Percentiles rank a stretch among this genome's conserved stretches.
Conservation (phyloP, 2,113 vertebrate species). For the Stomatorhinus ivindoensis region DNA sequence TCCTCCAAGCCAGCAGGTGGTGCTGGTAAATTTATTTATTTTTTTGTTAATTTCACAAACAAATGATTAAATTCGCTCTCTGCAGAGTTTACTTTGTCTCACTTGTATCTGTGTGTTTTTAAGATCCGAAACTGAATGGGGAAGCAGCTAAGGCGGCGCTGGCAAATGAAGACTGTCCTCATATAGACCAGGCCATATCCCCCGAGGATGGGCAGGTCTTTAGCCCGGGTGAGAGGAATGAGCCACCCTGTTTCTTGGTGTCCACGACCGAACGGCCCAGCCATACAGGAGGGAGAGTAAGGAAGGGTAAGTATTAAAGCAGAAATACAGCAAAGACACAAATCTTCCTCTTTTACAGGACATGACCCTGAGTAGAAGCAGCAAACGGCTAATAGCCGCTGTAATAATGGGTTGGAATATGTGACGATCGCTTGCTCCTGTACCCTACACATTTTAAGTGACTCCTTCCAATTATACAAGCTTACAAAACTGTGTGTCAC, state of each 20-base stretch:
- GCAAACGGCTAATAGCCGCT: not conserved
- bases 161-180: slow-evolving; percentile 90
- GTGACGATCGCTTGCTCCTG: not conserved
- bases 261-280: slow-evolving; percentile 78
- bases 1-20: not conserved
- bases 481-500: slow-evolving; percentile 11
- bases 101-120: slow-evolving; percentile 73
- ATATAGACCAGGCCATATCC: slow-evolving; percentile 88
- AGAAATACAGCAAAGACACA: not conserved
- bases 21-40: not conserved
- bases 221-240: slow-evolving; percentile 71
- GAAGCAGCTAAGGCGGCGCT: slow-evolving; percentile 85
- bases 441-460: not conserved
- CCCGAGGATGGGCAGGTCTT: slow-evolving; percentile 77
- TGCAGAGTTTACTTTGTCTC: slow-evolving; percentile 61
- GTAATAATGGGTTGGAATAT: not conserved
- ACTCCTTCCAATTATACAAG: not conserved
- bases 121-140: slow-evolving; percentile 91
- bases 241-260: slow-evolving; percentile 86
- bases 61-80: not conserved
- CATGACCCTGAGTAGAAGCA: not conserved
- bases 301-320: slow-evolving; percentile 79
- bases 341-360: not conserved
- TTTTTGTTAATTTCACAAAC: not conserved
- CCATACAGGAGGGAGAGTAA: slow-evolving; percentile 80